phyloP scores from a whole-genome alignment of 30 jellyfish, hydroid and myxozoan species.

The Hydra vulgaris region DNA sequence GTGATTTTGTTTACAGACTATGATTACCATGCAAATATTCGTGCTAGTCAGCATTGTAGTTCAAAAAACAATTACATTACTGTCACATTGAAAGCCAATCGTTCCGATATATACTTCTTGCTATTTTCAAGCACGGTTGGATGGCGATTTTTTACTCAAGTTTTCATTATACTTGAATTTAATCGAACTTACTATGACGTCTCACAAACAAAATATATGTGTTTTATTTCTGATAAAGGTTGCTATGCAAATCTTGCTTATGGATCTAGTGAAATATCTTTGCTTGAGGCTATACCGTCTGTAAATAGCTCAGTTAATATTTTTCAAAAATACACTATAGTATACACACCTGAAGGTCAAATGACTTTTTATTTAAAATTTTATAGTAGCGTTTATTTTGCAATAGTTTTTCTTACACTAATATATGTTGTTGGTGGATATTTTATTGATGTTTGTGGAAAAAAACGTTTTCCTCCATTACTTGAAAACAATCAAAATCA shows the following conservation, averaged over 20 bases:
- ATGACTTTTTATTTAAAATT: constrained; percentile 30
- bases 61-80: constrained; percentile 7
- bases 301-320: constrained; percentile 9
- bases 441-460: constrained; percentile 6
- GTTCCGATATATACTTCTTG: constrained; percentile 36
- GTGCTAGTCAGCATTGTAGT: constrained; percentile 47
- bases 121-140: constrained; percentile 83
- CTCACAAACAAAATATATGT: constrained; percentile 23
- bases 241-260: constrained; percentile 42
- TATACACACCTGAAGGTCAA: constrained; percentile 40
- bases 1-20: constrained; percentile 36
- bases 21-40: constrained; percentile 23
- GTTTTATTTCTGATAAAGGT: constrained; percentile 16
- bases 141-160: constrained; percentile 68
- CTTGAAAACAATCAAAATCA: constrained; percentile 11
- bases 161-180: constrained; percentile 26
- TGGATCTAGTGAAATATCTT: constrained; percentile 37
- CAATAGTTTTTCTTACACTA: constrained; percentile 26
- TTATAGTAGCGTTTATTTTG: constrained; percentile 49
- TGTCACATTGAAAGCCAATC: constrained; percentile 16
- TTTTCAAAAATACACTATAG: constrained; percentile 28
- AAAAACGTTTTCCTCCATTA: background rate
- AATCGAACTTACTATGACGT: constrained; percentile 50
- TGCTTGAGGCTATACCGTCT: constrained; percentile 30
- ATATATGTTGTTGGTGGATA: constrained; percentile 44